phyloP scores from a whole-genome alignment of 2,888 invertebrate genomes.

The Drosophila aldrichi region DNA sequence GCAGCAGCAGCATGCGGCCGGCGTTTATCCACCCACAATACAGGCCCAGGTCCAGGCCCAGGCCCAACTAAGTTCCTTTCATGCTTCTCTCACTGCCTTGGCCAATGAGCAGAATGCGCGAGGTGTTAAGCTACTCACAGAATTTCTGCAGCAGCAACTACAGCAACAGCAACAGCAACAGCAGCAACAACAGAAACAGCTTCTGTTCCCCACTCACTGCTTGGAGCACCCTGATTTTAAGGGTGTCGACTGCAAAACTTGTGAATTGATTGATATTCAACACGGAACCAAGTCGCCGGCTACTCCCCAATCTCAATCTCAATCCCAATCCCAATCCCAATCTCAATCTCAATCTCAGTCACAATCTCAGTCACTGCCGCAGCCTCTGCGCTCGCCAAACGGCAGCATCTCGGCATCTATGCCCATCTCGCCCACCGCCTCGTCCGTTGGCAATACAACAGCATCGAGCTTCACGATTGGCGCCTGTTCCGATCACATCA shows the following conservation, averaged over 20 bases:
- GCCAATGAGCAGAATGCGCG: slow-evolving; percentile 68
- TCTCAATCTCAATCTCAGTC: slow-evolving; percentile 40
- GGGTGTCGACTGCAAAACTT: slow-evolving; percentile 84
- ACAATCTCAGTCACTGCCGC: slow-evolving; percentile 40
- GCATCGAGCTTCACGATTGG: slow-evolving; percentile 90
- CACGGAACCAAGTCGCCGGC: slow-evolving; percentile 69
- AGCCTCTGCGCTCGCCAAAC: slow-evolving; percentile 52
- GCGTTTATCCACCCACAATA: slow-evolving; percentile 46
- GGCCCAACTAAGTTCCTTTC: slow-evolving; percentile 77
- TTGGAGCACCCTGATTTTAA: slow-evolving; percentile 83
- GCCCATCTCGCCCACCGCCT: slow-evolving; percentile 65
- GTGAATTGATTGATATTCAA: slow-evolving; percentile 83
- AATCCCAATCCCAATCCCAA: slow-evolving; percentile 22
- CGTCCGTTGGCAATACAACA: slow-evolving; percentile 63
- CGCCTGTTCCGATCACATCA: slow-evolving; percentile 97
- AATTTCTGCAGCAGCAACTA: slow-evolving; percentile 84
- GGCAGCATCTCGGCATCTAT: slow-evolving; percentile 36
- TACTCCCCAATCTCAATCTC: slow-evolving; percentile 51
- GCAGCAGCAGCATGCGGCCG: slow-evolving; percentile 45
- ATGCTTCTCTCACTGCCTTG: slow-evolving; percentile 81
- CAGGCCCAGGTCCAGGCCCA: slow-evolving; percentile 17
- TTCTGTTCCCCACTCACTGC: slow-evolving; percentile 73
- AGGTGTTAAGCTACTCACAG: slow-evolving; percentile 83
- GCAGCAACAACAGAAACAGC: slow-evolving; percentile 59
- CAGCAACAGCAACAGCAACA: slow-evolving; percentile 18